Percentiles rank a stretch among this genome's conserved stretches.
phyloP scores from a whole-genome alignment of 2,888 invertebrate species.

The Tachystola acroxantha region DNA sequence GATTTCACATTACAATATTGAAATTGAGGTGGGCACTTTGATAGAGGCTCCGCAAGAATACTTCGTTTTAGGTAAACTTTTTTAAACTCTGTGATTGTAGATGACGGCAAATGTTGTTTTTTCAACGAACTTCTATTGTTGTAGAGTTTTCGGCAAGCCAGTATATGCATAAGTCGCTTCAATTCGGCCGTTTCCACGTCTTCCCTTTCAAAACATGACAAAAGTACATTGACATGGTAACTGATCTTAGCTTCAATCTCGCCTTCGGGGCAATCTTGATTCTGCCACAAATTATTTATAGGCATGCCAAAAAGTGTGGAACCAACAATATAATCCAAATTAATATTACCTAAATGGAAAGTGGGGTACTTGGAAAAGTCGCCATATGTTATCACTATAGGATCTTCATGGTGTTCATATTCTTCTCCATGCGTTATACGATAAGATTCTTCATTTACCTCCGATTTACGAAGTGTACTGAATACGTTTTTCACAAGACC shows the following conservation, averaged over 20 bases:
- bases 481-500: constrained; percentile 48
- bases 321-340: constrained; percentile 49
- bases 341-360: constrained; percentile 56
- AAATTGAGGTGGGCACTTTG: constrained; percentile 28
- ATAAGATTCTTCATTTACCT: constrained; percentile 42
- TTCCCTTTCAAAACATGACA: constrained; percentile 58
- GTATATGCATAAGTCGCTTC: constrained; percentile 51
- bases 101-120: constrained; percentile 35
- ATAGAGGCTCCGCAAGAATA: constrained; percentile 52
- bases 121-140: constrained; percentile 61
- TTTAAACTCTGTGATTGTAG: constrained; percentile 53
- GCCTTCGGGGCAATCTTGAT: constrained; percentile 28
- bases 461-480: constrained; percentile 43
- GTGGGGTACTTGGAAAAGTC: constrained; percentile 49
- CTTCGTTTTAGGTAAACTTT: constrained; percentile 61
- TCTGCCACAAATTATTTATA: constrained; percentile 48
- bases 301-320: constrained; percentile 50
- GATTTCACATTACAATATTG: constrained; percentile 23
- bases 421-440: constrained; percentile 58
- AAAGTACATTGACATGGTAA: constrained; percentile 56
- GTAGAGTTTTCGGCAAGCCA: constrained; percentile 59
- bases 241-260: constrained; percentile 55
- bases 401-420: constrained; percentile 51
- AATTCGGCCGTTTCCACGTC: constrained; percentile 59
- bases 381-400: constrained; percentile 53